Conservation (phyloP, 2,888 invertebrate genomes). For the Stegana nigrithorax region DNA sequence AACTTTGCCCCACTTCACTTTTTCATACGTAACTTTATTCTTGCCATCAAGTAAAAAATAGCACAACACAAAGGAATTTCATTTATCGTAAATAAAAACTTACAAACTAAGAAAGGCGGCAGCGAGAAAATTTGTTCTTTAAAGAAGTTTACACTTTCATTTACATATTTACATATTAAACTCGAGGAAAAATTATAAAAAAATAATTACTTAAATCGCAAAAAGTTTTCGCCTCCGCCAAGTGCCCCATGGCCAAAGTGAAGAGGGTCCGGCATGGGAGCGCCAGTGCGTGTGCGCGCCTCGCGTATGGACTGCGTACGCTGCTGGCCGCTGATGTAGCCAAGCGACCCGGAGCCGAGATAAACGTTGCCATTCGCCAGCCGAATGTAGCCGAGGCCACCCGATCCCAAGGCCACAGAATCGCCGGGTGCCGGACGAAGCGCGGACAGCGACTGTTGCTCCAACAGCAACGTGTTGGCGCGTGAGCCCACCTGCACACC, state of each 20-base stretch:
- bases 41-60: background rate
- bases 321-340: slow-evolving; percentile 65
- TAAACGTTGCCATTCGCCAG: slow-evolving; percentile 66
- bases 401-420: slow-evolving; percentile 66
- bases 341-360: slow-evolving; percentile 68
- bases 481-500: slow-evolving; percentile 46
- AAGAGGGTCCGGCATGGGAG: slow-evolving; percentile 55
- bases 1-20: too few species aligned
- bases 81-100: background rate
- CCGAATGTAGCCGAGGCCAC: slow-evolving; percentile 66
- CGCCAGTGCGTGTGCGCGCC: slow-evolving; percentile 61
- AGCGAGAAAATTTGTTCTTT: too few species aligned
- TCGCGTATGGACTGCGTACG: slow-evolving; percentile 52
- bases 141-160: too few species aligned
- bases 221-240: slow-evolving; percentile 43
- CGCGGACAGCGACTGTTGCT: slow-evolving; percentile 40
- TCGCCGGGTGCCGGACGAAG: slow-evolving; percentile 38
- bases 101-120: background rate
- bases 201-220: slow-evolving; percentile 48
- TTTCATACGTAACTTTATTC: background rate
- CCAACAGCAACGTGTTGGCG: slow-evolving; percentile 43
- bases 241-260: slow-evolving; percentile 65
- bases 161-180: background rate
- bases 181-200: background rate
- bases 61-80: background rate